Percentiles rank a stretch among this genome's conserved stretches.
These are phyloP conservation scores for Coregonus suidteri DNA, from an alignment of 2,797 vertebrate species.

Conservation along the genomic window DNA sequence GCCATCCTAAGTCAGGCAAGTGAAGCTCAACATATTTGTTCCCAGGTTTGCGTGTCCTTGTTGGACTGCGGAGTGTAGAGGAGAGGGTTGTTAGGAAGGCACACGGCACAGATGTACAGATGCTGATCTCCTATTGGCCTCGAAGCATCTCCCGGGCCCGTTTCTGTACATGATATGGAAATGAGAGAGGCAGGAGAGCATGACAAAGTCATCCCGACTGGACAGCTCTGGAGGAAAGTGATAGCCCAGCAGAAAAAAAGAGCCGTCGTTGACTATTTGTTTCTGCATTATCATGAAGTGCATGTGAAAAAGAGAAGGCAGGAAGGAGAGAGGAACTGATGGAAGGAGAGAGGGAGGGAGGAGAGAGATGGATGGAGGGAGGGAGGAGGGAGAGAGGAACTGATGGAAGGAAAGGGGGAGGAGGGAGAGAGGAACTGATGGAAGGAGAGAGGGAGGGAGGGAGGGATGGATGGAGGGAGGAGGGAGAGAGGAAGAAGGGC, in stretches of 20 bases:
- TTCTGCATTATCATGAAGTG: constrained; percentile 10
- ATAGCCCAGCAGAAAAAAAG: constrained; percentile 10
- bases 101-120: constrained; percentile 5
- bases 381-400: background rate
- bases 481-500: background rate
- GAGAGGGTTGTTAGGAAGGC: background rate
- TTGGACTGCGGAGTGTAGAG: background rate
- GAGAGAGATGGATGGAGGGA: constrained; percentile 2
- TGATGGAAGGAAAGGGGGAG: background rate
- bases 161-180: constrained; percentile 7
- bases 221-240: constrained; percentile 20
- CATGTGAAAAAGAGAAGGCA: constrained; percentile 1
- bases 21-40: background rate
- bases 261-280: constrained; percentile 3
- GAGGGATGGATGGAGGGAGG: background rate
- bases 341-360: constrained; percentile 16
- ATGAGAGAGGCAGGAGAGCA: constrained; percentile 22
- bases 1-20: background rate
- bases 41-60: background rate
- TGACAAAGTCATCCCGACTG: constrained; percentile 18
- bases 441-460: constrained; percentile 15
- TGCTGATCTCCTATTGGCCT: background rate
- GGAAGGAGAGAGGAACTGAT: constrained; percentile 19
- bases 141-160: background rate
- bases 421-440: constrained; percentile 17